Conservation (phyloP, 1,140 invertebrate species). For the Myzus persicae region DNA sequence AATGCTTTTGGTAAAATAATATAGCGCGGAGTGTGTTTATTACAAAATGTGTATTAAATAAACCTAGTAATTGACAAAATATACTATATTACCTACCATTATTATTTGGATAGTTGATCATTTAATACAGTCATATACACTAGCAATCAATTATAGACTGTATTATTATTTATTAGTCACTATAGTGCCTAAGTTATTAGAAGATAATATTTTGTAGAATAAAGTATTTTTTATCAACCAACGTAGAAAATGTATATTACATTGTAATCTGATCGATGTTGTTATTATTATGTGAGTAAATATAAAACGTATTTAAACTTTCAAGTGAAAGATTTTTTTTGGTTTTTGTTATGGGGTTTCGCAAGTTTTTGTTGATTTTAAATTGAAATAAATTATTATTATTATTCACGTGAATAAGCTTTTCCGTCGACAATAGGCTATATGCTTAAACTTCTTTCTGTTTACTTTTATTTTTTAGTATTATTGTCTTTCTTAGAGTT, state of each 20-base stretch:
- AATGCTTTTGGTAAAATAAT: too few species aligned
- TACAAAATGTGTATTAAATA: not conserved
- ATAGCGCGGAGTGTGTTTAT: not conserved
- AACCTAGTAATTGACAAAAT: not conserved
- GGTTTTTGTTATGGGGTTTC: not conserved
- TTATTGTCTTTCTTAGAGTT: not conserved
- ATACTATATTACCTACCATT: not conserved
- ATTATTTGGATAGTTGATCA: not conserved
- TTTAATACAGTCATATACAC: not conserved
- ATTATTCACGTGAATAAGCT: not conserved
- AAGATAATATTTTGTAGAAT: not conserved
- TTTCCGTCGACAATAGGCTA: not conserved
- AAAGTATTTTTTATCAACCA: not conserved
- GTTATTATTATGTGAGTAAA: not conserved
- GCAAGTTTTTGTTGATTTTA: not conserved
- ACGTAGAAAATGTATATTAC: not conserved
- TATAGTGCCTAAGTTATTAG: not conserved
- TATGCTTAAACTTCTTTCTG: not conserved
- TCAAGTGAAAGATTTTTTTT: not conserved
- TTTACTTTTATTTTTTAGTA: not conserved
- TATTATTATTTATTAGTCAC: not conserved
- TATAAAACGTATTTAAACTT: not conserved
- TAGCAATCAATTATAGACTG: not conserved
- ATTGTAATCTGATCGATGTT: not conserved
- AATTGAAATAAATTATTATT: slow-evolving; percentile 22